phyloP scores from a whole-genome alignment of 2,888 invertebrate species.

The Adela reaumurella region DNA sequence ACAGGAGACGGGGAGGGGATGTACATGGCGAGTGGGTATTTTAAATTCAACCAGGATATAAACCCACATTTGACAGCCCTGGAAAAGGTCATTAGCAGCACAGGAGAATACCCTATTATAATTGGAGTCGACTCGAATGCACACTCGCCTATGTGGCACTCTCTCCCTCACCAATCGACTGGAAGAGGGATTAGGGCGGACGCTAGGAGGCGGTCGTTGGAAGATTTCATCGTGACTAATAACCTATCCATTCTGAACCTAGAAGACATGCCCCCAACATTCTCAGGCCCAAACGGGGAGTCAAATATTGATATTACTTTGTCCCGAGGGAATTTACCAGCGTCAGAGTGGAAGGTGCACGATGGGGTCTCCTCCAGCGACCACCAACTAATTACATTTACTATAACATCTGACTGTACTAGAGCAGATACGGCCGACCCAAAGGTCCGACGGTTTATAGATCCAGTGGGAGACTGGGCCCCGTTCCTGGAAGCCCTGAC shows the following conservation, averaged over 20 bases:
- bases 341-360: neutral
- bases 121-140: conserved; percentile 4
- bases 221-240: conserved; percentile 1
- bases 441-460: neutral
- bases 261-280: neutral
- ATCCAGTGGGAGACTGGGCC: conserved; percentile 1
- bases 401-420: neutral
- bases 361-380: neutral
- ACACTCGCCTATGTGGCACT: conserved; percentile 5
- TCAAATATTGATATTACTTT: conserved; percentile 4
- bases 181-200: conserved; percentile 1
- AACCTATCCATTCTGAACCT: neutral
- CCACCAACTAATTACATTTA: neutral
- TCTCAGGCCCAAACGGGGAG: neutral
- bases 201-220: neutral
- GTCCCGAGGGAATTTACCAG: neutral
- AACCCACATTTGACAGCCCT: neutral
- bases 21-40: neutral
- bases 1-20: neutral
- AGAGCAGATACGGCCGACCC: neutral
- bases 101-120: neutral
- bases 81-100: neutral
- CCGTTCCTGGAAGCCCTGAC: neutral
- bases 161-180: neutral
- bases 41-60: neutral